Percentiles rank a stretch among this genome's conserved stretches.
Conservation (phyloP, 2,797 vertebrate genomes). For the Sarcophilus harrisii region DNA sequence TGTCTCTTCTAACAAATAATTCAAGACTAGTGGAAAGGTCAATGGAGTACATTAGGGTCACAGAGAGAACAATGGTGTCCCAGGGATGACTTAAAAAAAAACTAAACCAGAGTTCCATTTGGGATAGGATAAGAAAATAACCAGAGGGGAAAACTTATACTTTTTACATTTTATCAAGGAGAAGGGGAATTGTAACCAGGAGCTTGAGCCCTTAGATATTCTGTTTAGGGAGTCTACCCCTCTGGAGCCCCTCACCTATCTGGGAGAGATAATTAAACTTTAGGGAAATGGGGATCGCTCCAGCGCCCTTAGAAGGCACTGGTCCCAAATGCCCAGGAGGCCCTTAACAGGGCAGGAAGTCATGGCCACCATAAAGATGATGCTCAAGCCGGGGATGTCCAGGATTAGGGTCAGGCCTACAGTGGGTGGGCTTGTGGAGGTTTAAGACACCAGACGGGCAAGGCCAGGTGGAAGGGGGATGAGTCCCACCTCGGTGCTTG, state of each 20-base stretch:
- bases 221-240: not conserved
- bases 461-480: not conserved
- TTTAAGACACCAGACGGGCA: not conserved
- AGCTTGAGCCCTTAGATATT: not conserved
- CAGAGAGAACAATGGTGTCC: not conserved
- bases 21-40: not conserved
- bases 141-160: not conserved
- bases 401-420: not conserved
- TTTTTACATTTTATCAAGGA: not conserved
- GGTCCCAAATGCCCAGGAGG: not conserved
- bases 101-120: not conserved
- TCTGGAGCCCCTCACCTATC: not conserved
- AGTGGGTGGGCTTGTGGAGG: not conserved
- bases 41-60: not conserved
- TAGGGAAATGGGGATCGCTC: not conserved
- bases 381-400: not conserved
- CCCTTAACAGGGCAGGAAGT: not conserved
- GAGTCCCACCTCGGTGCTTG: slow-evolving; percentile 92
- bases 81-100: not conserved
- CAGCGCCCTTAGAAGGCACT: not conserved
- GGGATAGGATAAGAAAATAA: not conserved
- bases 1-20: not conserved
- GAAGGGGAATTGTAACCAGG: not conserved
- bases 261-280: not conserved
- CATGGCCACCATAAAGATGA: not conserved